A percentile compares a stretch with the other conserved stretches of the same genome.
phyloP scores from a whole-genome alignment of 2,113 vertebrate genomes.

The Melospiza georgiana region DNA sequence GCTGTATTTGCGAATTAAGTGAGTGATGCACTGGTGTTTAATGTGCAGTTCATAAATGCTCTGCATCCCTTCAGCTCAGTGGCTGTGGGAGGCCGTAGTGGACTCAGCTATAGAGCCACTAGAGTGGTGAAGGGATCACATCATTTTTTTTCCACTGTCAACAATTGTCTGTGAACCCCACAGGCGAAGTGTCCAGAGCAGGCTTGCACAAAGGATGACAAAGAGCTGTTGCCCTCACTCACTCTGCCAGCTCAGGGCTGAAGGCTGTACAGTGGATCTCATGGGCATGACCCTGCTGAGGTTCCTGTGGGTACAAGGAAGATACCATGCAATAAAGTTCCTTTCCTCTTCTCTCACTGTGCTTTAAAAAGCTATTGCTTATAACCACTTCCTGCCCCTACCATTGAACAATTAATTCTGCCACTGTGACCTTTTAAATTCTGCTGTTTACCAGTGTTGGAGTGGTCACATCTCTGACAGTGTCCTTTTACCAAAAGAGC shows the following conservation, averaged over 20 bases:
- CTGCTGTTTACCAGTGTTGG: background rate
- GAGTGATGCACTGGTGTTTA: background rate
- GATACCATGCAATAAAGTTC: background rate
- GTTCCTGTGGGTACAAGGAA: background rate
- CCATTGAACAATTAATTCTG: background rate
- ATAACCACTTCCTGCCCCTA: background rate
- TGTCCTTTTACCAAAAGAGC: background rate
- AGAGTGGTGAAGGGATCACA: background rate
- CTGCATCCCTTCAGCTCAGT: background rate
- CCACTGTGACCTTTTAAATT: background rate
- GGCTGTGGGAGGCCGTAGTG: background rate
- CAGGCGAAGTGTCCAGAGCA: background rate
- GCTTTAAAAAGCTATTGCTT: conserved; percentile 3
- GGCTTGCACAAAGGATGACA: background rate
- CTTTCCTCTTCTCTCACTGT: background rate
- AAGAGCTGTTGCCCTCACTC: background rate
- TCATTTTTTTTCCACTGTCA: background rate
- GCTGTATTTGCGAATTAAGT: background rate
- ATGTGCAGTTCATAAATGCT: background rate
- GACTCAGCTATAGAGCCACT: background rate
- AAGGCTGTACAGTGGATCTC: background rate
- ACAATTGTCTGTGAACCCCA: background rate
- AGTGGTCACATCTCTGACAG: background rate
- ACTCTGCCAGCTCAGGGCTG: background rate
- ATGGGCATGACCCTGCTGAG: background rate